Percentiles rank a stretch among this genome's conserved stretches.
phyloP scores from a whole-genome alignment of 2,888 invertebrate species.

The Empis stercorea region DNA sequence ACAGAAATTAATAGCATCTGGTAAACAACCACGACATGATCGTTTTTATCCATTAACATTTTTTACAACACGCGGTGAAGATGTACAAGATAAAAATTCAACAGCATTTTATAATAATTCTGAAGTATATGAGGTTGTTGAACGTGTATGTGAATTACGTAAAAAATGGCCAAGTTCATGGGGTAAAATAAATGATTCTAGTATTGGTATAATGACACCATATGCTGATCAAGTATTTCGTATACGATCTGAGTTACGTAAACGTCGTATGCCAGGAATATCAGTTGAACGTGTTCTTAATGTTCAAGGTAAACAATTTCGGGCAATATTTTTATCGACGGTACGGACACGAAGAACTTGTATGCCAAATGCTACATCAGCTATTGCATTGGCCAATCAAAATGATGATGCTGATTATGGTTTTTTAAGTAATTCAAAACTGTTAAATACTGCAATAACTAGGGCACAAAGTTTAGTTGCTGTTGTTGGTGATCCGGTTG shows the following conservation, averaged over 20 bases:
- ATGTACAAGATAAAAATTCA: constrained; percentile 62
- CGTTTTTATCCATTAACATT: constrained; percentile 63
- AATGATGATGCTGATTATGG: constrained; percentile 59
- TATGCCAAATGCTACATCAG: constrained; percentile 31
- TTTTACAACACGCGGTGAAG: constrained; percentile 66
- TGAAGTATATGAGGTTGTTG: constrained; percentile 69
- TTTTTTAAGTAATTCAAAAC: constrained; percentile 67
- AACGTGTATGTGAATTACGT: constrained; percentile 56
- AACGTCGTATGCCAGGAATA: constrained; percentile 57
- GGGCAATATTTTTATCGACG: constrained; percentile 68
- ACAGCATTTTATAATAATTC: constrained; percentile 73
- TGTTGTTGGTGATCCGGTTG: constrained; percentile 74
- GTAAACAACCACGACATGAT: constrained; percentile 56
- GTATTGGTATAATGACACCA: constrained; percentile 74
- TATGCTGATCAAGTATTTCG: constrained; percentile 68
- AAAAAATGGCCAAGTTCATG: constrained; percentile 61
- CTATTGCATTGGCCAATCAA: constrained; percentile 19
- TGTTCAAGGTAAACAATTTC: constrained; percentile 78
- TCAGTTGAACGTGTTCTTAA: constrained; percentile 73
- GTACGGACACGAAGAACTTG: constrained; percentile 60
- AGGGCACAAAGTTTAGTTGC: constrained; percentile 71
- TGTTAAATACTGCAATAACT: constrained; percentile 71
- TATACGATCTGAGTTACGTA: constrained; percentile 62
- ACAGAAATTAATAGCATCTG: constrained; percentile 58
- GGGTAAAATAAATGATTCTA: constrained; percentile 61